Percentiles rank a stretch among this genome's conserved stretches.
Conservation (phyloP, 2,113 vertebrate genomes). For the Osmerus eperlanus region DNA sequence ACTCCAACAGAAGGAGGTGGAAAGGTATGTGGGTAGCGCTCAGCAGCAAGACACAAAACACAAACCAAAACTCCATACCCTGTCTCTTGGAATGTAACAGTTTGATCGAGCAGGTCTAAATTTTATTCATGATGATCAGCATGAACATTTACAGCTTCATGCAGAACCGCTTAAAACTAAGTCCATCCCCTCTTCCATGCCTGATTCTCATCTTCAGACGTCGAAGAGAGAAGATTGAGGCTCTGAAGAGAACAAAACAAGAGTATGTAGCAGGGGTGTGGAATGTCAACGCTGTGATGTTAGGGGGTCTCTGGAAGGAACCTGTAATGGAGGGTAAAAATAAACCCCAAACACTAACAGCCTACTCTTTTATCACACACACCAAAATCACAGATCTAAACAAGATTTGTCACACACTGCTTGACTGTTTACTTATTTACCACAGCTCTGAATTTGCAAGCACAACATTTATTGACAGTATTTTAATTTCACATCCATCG, state of each 20-base stretch:
- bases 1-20: conserved; percentile 18
- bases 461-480: no score
- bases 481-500: no score
- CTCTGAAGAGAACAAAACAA: conserved; percentile 33
- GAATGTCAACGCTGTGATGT: conserved; percentile 46
- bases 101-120: no score
- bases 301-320: conserved; percentile 45
- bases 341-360: not conserved
- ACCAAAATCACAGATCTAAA: not conserved
- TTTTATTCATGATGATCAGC: no score
- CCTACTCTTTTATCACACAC: not conserved
- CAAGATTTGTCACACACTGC: not conserved
- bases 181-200: not conserved
- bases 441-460: not conserved
- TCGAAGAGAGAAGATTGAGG: conserved; percentile 24
- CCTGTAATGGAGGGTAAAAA: conserved; percentile 29
- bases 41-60: no score
- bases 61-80: not conserved
- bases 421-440: not conserved
- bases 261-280: conserved; percentile 42
- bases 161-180: not conserved
- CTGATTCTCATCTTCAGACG: conserved; percentile 2
- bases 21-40: conserved; percentile 15
- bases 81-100: not conserved
- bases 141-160: not conserved